Base-by-base conservation (phyloP, 2,797 vertebrate species). In the Cryptoblepharus egeriae region DNA sequence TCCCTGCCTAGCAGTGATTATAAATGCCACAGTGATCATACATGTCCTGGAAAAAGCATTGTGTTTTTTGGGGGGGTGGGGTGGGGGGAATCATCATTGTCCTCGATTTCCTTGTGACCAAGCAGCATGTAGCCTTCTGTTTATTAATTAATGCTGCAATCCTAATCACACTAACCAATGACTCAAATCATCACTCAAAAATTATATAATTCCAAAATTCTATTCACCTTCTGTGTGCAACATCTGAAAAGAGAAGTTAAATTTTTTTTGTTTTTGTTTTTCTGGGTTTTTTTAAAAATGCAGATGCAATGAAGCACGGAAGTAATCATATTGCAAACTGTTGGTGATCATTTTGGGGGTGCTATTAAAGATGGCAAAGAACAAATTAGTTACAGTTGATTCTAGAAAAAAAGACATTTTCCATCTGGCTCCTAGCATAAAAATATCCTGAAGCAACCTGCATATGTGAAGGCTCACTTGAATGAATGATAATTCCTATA, bases 381-480 rank as follows among this genome's bases (percentile, higher is more conserved):
- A 83, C 39, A 89, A 93, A 89, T 92, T 88, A 91, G 88, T 91
- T 91, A 91, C 88, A 92, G 88, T 88, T 90, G 80, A 88, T 89
- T 71, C 78, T 42, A 74, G 52, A 88, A 89, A 80, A 86, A 84
- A 90, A 90, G 85, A 90, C 86, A 89, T 90, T 91, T 92, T 91
- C 89, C 88, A 90, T 93, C 92, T 93, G 91, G 88, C 92, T 88
- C 30, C 75, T 84, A 88, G 79, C 80, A 91, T 75, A 81, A 89
- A 86, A 88, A 89, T 88, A 93, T 93, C 87, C 90, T 88, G 85
- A 91, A 90, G 57, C 89, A 89, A 93, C 88, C 91, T 85, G 64
- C 73, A 77, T 88, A 79, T 39, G 35, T 58, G 82, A 90, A 63
- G 85, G 52, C 79, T 88, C 73, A 86, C 81, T 64, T 85, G 79